Base-by-base conservation (phyloP, 2,888 invertebrate genomes). In the Lingula anatina region DNA sequence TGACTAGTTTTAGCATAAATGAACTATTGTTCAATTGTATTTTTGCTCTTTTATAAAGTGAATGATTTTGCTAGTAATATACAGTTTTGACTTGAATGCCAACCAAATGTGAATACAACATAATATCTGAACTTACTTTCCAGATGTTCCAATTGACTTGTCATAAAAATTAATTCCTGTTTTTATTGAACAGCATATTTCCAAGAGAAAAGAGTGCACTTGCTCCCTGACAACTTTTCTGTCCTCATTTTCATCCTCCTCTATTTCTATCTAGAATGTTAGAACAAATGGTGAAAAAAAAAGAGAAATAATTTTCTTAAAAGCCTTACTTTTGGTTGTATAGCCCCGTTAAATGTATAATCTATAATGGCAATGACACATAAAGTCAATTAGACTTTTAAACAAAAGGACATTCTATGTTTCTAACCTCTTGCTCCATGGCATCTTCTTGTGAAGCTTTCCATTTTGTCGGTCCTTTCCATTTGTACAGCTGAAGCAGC, bases 141-240 rank as follows among this genome's bases (percentile, higher is more conserved):
- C 60, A 54, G 77, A 66, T 20, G 63, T 57, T 2, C 86, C 87
- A 26, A 85, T 71, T 2, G 81, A 78, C 59, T 81, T 83, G 63
- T 89, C 88, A 57, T 83, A 80, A 67, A 90, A 91, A n/a, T n/a
- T n/a, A n/a, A 92, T 82, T 5, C 91, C 91, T 65, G 84, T 73
- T 70, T 85, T 87, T 59, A 85, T 83, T 0, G 88, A 88, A 2
- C 89, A 87, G 54, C 89, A 84, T 2, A 92, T 73, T 43, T 83
- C 80, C n/a, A 85, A 56, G n/a, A 91, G 78, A 54, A 91, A 85
- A 26, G 85, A 81, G 61, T 88, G 86, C 0, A 85, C 78, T 27
- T 58, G 50, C 25, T 62, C 61, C 24, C 63, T 57, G 15, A 72
- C 66, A 31, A 55, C 35, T 26, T 46, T 44, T 46, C 56, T 53